Evolutionary conservation across 1,140 invertebrate genomes (phyloP), one percentile per base, ranked within the genome.

Genomic region (Pseudomyrmex flavicornis): DNA sequence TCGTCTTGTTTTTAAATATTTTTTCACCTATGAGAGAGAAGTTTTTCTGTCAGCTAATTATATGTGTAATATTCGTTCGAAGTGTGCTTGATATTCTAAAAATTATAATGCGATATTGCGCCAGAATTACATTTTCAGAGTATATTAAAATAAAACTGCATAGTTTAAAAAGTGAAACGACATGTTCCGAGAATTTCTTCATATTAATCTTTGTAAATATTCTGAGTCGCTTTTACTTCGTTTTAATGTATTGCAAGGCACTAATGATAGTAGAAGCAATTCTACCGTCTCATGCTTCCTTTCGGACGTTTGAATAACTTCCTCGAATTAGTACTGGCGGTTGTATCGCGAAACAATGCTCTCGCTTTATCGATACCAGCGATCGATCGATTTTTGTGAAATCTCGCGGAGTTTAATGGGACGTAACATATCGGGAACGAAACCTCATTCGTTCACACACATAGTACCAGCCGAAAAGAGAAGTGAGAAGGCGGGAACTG

Each of bases 381-480:
- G 35, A 35, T 35, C 52, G 54, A 70, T 72, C 56, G 65, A 80
- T 80, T 80, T 79, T 26, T 61, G 20, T 50, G 66, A 72, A 80
- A 80, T 80, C 66, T 70, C 54, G 15, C 68, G 44, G 66, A 7
- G 76, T 56, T 72, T 80, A 80, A 80, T 80, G 76, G 66, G 22
- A 80, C 66, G 76, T 80, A 80, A 87, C 86, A 87, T 88, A 88
- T 88, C 86, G 85, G 68, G 76, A 58, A 35, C 72, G 85, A 52
- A 79, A 73, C 15, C 75, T 77, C 56, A 35, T 52, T 52, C 15
- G 44, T 26, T 44, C 44, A 15, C 44, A 66, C 26, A 66, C n/a
- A 9, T 58, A 68, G 17, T 15, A 59, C 8, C 44, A 15, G 1
- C 63, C 35, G 52, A 8, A 46, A 58, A 54, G 44, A 63, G 50